Evolutionary conservation across 2,888 invertebrate species (phyloP), one percentile per base, ranked within the genome.

Genomic region (Plagodis pulveraria): DNA sequence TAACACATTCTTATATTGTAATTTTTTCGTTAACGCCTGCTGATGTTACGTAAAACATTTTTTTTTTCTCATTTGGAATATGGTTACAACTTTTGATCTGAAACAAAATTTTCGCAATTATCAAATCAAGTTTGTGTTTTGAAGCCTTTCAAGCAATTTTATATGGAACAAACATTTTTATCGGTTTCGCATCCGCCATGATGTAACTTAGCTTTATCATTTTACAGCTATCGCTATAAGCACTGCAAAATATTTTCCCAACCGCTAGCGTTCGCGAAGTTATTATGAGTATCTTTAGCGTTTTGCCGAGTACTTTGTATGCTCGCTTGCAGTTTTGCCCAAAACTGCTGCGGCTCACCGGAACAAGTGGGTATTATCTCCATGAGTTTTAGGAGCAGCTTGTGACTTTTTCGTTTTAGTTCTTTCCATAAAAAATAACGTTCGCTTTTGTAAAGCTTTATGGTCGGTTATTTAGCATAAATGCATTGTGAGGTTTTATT

Each of bases 201-300:
- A 11, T 42, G 12, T 42, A 10, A 11, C 34, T 43, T 1, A 22
- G 35, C 44, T 44, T 6, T 57, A 49, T 60, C 56, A 59, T 50
- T 58, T 48, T 54, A 58, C 49, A 58, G 56, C 53, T 45, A 42
- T 44, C 54, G 43, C 42, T 43, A 5, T 42, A 10, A 9, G 33
- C 50, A 45, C 54, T 56, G 58, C 53, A 58, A 52, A 55, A 62
- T 66, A 56, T 62, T 56, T 53, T 51, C 48, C 46, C 33, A 6
- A 53, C 44, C 43, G 47, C 57, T 62, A 45, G 49, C 40, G 56
- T 60, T 53, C 51, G 40, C 60, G 65, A 65, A 63, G 56, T 66
- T 55, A 47, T 43, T 54, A 54, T 38, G 43, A 32, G 32, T 54
- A 50, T 59, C 47, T 50, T 53, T 58, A 58, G 42, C 46, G 46